Percentiles rank a stretch among this genome's conserved stretches.
These are phyloP conservation scores for Rhinella marina DNA, from an alignment of 2,797 vertebrate species.

Conservation along the genomic window DNA sequence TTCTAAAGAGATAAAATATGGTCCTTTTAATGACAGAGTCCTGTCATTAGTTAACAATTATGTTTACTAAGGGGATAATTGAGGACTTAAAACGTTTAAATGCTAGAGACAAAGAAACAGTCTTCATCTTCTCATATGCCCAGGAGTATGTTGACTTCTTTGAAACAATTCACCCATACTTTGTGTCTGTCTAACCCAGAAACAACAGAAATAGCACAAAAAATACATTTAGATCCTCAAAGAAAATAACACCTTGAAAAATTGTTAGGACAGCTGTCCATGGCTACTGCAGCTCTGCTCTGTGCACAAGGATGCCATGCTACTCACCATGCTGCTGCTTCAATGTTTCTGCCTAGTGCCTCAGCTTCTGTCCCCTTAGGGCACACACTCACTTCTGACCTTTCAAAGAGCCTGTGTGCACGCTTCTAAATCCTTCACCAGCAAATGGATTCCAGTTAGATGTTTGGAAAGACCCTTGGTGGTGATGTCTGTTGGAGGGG, in stretches of 20 bases:
- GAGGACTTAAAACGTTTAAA: neutral
- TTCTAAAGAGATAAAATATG: neutral
- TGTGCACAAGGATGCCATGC: too few relatives aligned
- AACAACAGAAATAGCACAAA: neutral
- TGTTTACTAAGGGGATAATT: neutral
- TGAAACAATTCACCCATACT: neutral
- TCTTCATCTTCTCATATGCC: neutral
- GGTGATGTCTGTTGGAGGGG: too few relatives aligned
- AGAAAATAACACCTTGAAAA: neutral
- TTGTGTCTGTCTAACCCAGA: neutral
- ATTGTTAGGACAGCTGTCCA: too few relatives aligned
- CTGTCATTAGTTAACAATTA: neutral
- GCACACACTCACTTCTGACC: too few relatives aligned
- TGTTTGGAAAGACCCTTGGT: too few relatives aligned
- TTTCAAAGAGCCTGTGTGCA: too few relatives aligned
- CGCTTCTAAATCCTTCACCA: too few relatives aligned
- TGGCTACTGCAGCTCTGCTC: too few relatives aligned
- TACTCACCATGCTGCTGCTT: too few relatives aligned
- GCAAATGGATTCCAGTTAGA: too few relatives aligned
- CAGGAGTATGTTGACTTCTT: neutral
- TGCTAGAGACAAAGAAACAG: neutral
- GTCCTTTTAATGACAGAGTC: neutral
- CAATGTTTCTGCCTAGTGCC: too few relatives aligned
- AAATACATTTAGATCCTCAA: neutral
- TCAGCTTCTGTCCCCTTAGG: too few relatives aligned